A percentile compares a stretch with the other conserved stretches of the same genome.
phyloP scores from a whole-genome alignment of 2,797 vertebrate genomes.

The Crocodylus rhombifer region DNA sequence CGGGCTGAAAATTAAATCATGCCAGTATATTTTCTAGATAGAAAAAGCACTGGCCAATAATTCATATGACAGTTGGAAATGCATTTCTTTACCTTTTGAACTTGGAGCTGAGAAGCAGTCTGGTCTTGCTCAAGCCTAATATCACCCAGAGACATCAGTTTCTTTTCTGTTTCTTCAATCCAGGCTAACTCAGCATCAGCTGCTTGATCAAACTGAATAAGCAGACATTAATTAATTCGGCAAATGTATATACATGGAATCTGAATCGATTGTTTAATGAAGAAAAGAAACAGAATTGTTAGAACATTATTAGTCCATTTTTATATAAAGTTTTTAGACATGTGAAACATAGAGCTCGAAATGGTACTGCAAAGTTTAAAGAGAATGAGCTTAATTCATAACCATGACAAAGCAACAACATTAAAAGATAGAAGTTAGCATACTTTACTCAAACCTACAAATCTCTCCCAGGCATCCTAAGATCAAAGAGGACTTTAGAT shows the following conservation, averaged over 20 bases:
- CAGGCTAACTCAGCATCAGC: constrained; percentile 91
- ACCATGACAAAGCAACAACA: constrained; percentile 6
- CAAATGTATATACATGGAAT: constrained; percentile 3
- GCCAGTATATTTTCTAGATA: constrained; percentile 50
- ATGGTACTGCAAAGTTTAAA: constrained; percentile 9
- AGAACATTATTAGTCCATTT: background rate
- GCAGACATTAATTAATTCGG: constrained; percentile 67
- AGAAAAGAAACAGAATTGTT: background rate
- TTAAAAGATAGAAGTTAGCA: background rate
- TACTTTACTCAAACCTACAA: background rate
- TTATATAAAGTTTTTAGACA: background rate
- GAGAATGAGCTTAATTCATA: constrained; percentile 36
- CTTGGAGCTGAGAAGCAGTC: constrained; percentile 93
- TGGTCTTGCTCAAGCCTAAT: constrained; percentile 96
- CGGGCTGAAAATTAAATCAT: constrained; percentile 59
- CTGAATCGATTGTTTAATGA: background rate
- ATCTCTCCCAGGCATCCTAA: background rate
- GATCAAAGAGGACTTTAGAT: background rate
- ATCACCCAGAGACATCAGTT: constrained; percentile 90
- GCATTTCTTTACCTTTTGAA: constrained; percentile 93
- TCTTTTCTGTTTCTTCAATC: constrained; percentile 91
- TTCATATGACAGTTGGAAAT: constrained; percentile 66
- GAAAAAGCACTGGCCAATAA: constrained; percentile 33
- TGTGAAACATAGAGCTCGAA: constrained; percentile 9
- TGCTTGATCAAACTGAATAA: constrained; percentile 94